phyloP scores from a whole-genome alignment of 2,888 invertebrate genomes.

The Dolichomitus sp. region DNA sequence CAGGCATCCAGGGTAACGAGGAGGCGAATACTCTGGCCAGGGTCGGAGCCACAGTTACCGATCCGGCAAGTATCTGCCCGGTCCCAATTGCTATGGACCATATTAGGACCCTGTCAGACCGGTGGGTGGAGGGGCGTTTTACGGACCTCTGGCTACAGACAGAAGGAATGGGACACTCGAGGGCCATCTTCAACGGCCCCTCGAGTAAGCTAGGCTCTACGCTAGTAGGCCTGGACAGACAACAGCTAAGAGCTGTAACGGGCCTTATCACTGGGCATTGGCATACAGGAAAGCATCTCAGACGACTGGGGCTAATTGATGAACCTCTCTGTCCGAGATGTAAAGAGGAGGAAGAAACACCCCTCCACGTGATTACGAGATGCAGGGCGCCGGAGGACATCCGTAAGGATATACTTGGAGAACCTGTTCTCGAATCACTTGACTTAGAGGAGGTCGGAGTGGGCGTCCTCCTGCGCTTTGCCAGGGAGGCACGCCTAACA shows the following conservation, averaged over 20 bases:
- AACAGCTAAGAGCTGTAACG: too few relatives aligned
- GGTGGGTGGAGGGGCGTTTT: not conserved
- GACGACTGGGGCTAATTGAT: not conserved
- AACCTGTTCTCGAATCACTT: too few relatives aligned
- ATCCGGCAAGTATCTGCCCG: not conserved
- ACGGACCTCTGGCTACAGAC: not conserved
- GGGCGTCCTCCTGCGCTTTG: too few relatives aligned
- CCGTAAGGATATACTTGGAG: not conserved
- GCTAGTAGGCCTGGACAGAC: too few relatives aligned
- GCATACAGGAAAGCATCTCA: not conserved
- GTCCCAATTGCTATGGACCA: not conserved
- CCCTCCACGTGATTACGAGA: not conserved
- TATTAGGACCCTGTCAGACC: not conserved
- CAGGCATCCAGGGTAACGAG: not conserved
- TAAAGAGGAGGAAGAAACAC: too few relatives aligned
- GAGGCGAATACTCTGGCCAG: not conserved
- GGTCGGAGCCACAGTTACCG: not conserved
- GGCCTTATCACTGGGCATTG: not conserved
- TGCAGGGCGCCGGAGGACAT: not conserved
- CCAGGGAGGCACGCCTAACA: too few relatives aligned
- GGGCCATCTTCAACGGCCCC: not conserved
- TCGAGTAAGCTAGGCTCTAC: not conserved
- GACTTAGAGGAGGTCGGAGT: too few relatives aligned
- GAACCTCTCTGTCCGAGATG: too few relatives aligned
- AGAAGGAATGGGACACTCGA: not conserved